A percentile compares a stretch with the other conserved stretches of the same genome.
Conservation (phyloP, 2,888 invertebrate genomes). For the Ellobium chinense region DNA sequence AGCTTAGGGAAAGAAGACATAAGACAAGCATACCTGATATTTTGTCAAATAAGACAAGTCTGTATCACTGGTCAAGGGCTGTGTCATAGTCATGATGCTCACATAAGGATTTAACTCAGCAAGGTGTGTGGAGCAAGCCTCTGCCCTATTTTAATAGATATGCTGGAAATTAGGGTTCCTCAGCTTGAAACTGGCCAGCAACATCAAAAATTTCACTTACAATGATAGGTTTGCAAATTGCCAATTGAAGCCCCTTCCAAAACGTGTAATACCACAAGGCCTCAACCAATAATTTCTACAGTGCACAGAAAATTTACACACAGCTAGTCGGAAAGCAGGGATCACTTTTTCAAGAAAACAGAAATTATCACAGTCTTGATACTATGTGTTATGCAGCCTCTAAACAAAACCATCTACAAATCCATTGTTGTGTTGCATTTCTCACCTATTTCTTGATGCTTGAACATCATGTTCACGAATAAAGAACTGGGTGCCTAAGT, state of each 20-base stretch:
- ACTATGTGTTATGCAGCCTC: too few relatives aligned
- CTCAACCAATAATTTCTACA: too few relatives aligned
- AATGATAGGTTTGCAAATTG: neutral
- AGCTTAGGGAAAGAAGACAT: neutral
- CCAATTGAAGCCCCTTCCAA: too few relatives aligned
- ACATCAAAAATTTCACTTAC: neutral
- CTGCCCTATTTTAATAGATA: constrained; percentile 66
- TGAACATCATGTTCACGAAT: constrained; percentile 72
- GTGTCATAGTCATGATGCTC: constrained; percentile 62
- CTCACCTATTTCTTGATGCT: constrained; percentile 68
- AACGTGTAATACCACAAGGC: too few relatives aligned
- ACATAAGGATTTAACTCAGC: constrained; percentile 78
- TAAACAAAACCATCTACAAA: too few relatives aligned
- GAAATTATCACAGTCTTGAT: too few relatives aligned
- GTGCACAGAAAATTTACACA: too few relatives aligned
- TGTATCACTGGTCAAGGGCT: constrained; percentile 58
- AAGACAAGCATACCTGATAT: constrained; percentile 64
- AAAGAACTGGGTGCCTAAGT: constrained; percentile 77
- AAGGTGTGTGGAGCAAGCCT: constrained; percentile 69
- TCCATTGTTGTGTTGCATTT: too few relatives aligned
- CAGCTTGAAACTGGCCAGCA: neutral
- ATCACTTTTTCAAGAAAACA: too few relatives aligned
- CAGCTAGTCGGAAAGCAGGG: too few relatives aligned
- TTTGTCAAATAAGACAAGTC: constrained; percentile 68
- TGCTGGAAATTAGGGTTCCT: too few relatives aligned